Conservation (phyloP, 1,140 invertebrate genomes). For the Aricia agestis region DNA sequence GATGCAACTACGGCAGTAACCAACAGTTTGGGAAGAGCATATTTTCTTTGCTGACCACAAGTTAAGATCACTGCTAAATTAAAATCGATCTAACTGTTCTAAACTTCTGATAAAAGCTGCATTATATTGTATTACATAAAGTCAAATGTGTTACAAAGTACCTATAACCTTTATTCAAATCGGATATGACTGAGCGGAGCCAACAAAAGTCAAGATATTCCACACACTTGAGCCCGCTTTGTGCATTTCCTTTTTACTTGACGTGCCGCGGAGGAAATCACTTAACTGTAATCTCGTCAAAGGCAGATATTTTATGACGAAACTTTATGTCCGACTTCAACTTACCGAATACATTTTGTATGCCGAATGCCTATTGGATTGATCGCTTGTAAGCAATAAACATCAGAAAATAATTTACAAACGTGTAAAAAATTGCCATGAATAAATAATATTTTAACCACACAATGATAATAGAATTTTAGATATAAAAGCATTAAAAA, state of each 20-base stretch:
- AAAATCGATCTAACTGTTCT: no score
- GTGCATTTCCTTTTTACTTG: not conserved
- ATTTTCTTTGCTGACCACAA: no score
- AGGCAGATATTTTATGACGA: conserved; percentile 1
- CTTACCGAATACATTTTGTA: not conserved
- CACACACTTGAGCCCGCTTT: conserved; percentile 2
- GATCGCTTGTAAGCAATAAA: no score
- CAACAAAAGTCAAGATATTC: not conserved
- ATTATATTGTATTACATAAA: not conserved
- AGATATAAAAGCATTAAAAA: not conserved
- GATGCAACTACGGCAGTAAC: no score
- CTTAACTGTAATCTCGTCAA: not conserved
- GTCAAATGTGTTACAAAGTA: not conserved
- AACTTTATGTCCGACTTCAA: not conserved
- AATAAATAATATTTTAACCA: no score
- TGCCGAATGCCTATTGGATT: no score
- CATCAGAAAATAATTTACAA: no score
- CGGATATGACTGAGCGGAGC: conserved; percentile 39
- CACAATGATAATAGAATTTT: not conserved
- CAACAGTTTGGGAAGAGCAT: no score
- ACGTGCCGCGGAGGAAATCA: not conserved
- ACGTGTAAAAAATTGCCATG: no score
- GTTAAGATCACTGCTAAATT: no score
- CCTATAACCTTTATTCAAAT: conserved; percentile 36
- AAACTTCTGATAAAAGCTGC: no score